Percentiles rank a stretch among this genome's conserved stretches.
Evolutionary conservation across 2,888 invertebrate species (phyloP).

Genomic region (Trachelus tabidus): DNA sequence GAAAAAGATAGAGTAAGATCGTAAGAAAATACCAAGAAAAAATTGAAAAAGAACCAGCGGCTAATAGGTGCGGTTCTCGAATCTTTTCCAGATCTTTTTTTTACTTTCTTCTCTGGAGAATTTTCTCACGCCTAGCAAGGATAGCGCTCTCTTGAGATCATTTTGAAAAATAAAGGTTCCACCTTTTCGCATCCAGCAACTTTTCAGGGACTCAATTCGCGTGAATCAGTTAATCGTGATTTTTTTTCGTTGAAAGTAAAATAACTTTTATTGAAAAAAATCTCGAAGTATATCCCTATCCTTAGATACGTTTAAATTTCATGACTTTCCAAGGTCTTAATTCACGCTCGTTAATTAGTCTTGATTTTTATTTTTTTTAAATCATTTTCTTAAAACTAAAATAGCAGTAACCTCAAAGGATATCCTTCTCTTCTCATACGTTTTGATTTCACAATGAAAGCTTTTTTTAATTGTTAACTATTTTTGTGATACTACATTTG

Average conservation of each 20-base stretch:
- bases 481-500: too few species aligned
- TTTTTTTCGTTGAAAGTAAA: not conserved
- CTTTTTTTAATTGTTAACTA: too few species aligned
- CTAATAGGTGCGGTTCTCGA: not conserved
- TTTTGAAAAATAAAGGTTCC: not conserved
- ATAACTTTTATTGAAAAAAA: too few species aligned
- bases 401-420: too few species aligned
- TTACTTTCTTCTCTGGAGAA: not conserved
- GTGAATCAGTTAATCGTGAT: too few species aligned
- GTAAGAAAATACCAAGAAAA: constrained; percentile 4
- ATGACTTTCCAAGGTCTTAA: too few species aligned
- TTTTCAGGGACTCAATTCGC: not conserved
- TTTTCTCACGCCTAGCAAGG: not conserved
- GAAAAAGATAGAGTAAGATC: constrained; percentile 11
- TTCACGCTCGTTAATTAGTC: not conserved
- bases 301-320: too few species aligned
- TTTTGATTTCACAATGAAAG: too few species aligned
- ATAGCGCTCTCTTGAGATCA: not conserved
- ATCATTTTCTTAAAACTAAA: not conserved
- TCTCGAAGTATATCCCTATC: too few species aligned
- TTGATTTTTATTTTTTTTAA: not conserved
- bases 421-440: not conserved
- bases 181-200: not conserved
- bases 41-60: not conserved
- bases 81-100: not conserved